Percentiles rank a stretch among this genome's conserved stretches.
phyloP scores from a whole-genome alignment of 2,113 vertebrate genomes.

The Puffinus mauretanicus region DNA sequence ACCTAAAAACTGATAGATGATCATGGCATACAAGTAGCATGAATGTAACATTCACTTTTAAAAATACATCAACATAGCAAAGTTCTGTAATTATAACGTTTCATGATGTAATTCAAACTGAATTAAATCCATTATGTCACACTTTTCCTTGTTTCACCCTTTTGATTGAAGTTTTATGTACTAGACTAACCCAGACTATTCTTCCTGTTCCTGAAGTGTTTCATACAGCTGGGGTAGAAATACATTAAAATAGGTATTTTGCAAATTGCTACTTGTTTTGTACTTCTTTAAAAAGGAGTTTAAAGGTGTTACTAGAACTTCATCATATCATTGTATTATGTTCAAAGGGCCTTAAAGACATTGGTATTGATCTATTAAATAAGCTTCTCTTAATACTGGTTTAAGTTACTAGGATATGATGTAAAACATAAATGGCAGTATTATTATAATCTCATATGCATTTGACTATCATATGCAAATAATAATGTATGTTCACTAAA shows the following conservation, averaged over 20 bases:
- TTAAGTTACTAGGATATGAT: background rate
- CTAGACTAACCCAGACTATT: background rate
- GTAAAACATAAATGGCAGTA: background rate
- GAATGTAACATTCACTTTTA: background rate
- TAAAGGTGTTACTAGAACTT: background rate
- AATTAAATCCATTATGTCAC: background rate
- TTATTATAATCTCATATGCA: background rate
- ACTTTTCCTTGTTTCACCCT: background rate
- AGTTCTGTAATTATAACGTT: background rate
- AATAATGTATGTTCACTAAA: background rate
- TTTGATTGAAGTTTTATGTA: background rate
- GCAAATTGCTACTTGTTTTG: background rate
- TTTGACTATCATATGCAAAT: background rate
- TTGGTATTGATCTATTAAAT: background rate
- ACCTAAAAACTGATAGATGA: background rate
- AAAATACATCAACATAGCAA: background rate
- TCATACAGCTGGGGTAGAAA: background rate
- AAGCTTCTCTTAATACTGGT: background rate
- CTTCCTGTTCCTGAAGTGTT: background rate
- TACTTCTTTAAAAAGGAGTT: background rate
- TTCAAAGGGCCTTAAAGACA: background rate
- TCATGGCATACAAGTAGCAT: background rate
- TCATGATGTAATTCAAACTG: background rate
- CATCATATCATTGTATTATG: background rate
- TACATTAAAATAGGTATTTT: background rate